These are phyloP conservation scores for Cetoscarus ocellatus DNA, from an alignment of 2,797 vertebrate species.

Conservation along the genomic window DNA sequence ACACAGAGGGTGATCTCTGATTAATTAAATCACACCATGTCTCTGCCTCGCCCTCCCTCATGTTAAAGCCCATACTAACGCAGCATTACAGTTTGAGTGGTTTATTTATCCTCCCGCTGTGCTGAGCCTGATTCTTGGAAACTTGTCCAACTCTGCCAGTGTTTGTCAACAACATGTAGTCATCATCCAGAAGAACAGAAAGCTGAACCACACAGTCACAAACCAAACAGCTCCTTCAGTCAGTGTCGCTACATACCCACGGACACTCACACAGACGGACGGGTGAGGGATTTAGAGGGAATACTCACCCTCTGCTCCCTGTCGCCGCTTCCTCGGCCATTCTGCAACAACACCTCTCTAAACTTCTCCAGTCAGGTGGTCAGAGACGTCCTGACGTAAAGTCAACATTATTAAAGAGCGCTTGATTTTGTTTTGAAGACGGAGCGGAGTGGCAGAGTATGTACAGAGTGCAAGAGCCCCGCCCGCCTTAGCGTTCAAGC, in stretches of 20 bases:
- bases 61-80: neutral
- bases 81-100: neutral
- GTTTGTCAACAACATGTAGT: neutral
- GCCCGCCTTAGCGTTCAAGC: neutral
- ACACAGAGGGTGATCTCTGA: too few species aligned
- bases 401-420: fast-evolving
- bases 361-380: constrained; percentile 44
- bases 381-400: neutral
- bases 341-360: constrained; percentile 15
- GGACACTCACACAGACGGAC: neutral
- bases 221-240: too few species aligned
- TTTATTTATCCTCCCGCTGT: neutral
- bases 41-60: too few species aligned
- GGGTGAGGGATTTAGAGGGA: fast-evolving
- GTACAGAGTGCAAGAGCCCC: neutral
- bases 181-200: neutral
- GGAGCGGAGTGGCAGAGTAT: too few species aligned
- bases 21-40: too few species aligned
- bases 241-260: too few species aligned
- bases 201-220: neutral
- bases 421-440: constrained; percentile 8
- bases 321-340: constrained; percentile 76
- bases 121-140: neutral
- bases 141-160: neutral
- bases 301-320: constrained; percentile 67